A percentile compares a stretch with the other conserved stretches of the same genome.
phyloP scores from a whole-genome alignment of 2,113 vertebrate genomes.

The Hepsetus odoe region DNA sequence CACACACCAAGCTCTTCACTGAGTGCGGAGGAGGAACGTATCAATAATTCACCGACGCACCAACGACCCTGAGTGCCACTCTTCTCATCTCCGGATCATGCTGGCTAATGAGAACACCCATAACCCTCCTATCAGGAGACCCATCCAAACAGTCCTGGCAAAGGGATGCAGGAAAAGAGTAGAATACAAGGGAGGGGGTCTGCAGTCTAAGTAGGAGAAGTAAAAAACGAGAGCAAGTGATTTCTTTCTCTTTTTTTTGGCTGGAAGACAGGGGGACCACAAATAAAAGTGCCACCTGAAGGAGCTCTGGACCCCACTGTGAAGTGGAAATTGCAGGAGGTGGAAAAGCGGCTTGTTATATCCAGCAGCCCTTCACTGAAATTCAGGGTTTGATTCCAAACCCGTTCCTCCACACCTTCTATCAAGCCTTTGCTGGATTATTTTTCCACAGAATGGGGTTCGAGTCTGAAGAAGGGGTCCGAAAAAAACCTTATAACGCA shows the following conservation, averaged over 20 bases:
- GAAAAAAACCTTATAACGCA: too few relatives aligned
- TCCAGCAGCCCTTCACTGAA: background rate
- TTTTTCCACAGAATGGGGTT: background rate
- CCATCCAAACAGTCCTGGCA: conserved; percentile 56
- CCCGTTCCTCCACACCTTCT: background rate
- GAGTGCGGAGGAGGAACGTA: conserved; percentile 59
- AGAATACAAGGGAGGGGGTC: background rate
- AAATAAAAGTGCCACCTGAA: background rate
- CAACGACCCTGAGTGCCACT: conserved; percentile 65
- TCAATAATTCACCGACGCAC: conserved; percentile 77
- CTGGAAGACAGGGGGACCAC: background rate
- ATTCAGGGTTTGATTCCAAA: background rate
- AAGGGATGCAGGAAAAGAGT: background rate
- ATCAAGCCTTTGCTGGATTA: background rate
- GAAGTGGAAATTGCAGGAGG: conserved; percentile 6
- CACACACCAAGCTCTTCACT: background rate
- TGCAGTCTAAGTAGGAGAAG: background rate
- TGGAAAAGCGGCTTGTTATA: conserved; percentile 6
- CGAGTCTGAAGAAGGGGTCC: too few relatives aligned
- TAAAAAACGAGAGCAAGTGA: background rate
- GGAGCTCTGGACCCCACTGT: background rate
- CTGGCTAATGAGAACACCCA: conserved; percentile 59
- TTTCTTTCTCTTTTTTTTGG: background rate
- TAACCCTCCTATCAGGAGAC: conserved; percentile 60
- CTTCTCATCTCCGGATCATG: conserved; percentile 61